Evolutionary conservation across 2,113 vertebrate species (phyloP), one percentile per base, ranked within the genome.

Genomic region (Bos javanicus): DNA sequence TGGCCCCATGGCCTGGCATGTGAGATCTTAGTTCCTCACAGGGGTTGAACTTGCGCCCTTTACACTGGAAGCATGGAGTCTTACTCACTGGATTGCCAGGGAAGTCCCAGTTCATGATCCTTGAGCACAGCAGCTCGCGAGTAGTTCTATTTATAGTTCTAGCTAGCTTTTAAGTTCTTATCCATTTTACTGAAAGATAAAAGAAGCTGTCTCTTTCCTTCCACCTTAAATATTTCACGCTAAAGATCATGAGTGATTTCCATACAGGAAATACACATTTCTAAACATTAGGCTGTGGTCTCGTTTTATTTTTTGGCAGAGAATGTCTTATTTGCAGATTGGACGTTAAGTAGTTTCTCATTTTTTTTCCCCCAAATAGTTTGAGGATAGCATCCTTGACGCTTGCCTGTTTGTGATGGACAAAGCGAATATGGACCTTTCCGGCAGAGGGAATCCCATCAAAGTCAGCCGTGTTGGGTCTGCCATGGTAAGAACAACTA

Each of bases 371-470:
- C 43, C 96, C 87, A 91, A 92, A 54, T 91, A 99, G 99, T 99
- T 99, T 99, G 99, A 99, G 98, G 99, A 99, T 30, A 98, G 99
- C 33, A 71, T 99, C 92, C 99, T 99, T 95, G 99, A 99, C 39
- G 99, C 99, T 87, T 99, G 99, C 95, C 98, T 99, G 19, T 99
- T 99, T 82, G 97, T 99, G 97, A 99, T 99, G 99, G 99, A 99
- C 98, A 99, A 96, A 96, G 99, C 99, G 67, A 97, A 99, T 74
- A 99, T 99, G 99, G 99, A 99, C 90, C 99, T 99, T 56, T 99
- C 99, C 87, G 99, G 99, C 78, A 98, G 99, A 74, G 99, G 99
- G 83, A 99, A 99, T 95, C 99, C 99, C 13, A 78, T 99, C 97
- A 99, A 99, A 98, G 98, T 99, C 97, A 98, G 99, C 95, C 99